Base-by-base conservation (phyloP, 1,140 invertebrate genomes). In the Gonatopus flavifemur region DNA sequence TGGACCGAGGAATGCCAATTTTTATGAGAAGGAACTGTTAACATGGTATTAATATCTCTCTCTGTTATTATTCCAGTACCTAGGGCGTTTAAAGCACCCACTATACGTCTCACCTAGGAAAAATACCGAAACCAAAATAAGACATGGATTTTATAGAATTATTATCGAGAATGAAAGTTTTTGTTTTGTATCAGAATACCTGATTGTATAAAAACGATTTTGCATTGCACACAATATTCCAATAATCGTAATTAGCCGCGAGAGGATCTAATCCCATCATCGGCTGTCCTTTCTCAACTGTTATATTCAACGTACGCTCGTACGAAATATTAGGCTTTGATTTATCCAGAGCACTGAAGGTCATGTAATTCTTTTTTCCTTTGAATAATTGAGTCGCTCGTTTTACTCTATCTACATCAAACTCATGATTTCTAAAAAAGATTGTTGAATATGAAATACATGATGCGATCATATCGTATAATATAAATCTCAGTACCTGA, bases 201-300 rank as follows among this genome's bases (percentile, higher is more conserved):
- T 90, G 88, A 62, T 86, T 88, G 64, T 90, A 86, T 13, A 90
- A 73, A 78, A 89, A 91, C n/a, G 82, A 80, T 64, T 63, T 79
- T 19, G 81, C 80, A 50, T 77, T 81, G 10, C 85, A 78, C 47
- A 77, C 77, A 30, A 91, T 73, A 60, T 88, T 80, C 79, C 82
- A 88, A 63, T 84, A 88, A 57, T 84, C 70, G 57, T 83, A 84
- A 22, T 77, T 57, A 8, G 70, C 49, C 0, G 78, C 56, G 7
- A 76, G 53, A 16, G 63, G 53, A 54, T 65, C 62, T 2, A 66
- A 49, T 4, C 80, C 66, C 13, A 81, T 67, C 21, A 81, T 54
- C 0, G 82, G 70, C 12, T 30, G 33, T 6, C 78, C 74, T 3
- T 79, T 71, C 47, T 71, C 67, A 39, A 85, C 64, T 47, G 66